Conservation (phyloP, 1,140 invertebrate genomes). For the Reticulitermes speratus region DNA sequence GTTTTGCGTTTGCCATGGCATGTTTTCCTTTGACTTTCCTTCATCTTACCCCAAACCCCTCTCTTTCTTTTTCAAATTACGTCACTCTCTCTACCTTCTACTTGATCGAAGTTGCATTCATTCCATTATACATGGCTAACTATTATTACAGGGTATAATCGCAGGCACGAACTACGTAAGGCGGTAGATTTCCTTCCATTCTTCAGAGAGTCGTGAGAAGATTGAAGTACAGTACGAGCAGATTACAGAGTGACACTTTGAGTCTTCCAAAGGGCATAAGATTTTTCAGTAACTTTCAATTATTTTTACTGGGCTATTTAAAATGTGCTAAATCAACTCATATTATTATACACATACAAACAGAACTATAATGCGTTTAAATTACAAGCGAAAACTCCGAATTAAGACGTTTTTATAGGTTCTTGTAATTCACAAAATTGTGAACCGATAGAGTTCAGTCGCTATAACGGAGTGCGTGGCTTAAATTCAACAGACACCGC, state of each 20-base stretch:
- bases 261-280: neutral
- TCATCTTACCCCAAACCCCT: neutral
- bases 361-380: too few species aligned
- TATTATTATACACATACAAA: neutral
- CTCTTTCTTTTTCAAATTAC: neutral
- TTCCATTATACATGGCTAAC: conserved; percentile 12
- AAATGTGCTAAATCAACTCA: neutral
- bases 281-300: neutral
- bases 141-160: neutral
- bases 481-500: too few species aligned
- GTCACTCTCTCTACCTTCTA: neutral
- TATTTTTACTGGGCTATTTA: neutral
- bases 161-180: neutral
- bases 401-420: too few species aligned
- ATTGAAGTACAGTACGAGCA: neutral
- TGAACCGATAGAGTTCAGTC: too few species aligned
- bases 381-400: too few species aligned
- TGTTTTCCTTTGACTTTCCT: neutral
- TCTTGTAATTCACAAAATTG: too few species aligned
- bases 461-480: too few species aligned
- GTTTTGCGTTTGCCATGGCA: neutral
- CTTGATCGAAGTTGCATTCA: neutral
- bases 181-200: neutral
- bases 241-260: neutral
- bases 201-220: neutral